Evolutionary conservation across 92 coral and sea anemone genomes (phyloP).

Genomic region (Bergia puertoricense): DNA sequence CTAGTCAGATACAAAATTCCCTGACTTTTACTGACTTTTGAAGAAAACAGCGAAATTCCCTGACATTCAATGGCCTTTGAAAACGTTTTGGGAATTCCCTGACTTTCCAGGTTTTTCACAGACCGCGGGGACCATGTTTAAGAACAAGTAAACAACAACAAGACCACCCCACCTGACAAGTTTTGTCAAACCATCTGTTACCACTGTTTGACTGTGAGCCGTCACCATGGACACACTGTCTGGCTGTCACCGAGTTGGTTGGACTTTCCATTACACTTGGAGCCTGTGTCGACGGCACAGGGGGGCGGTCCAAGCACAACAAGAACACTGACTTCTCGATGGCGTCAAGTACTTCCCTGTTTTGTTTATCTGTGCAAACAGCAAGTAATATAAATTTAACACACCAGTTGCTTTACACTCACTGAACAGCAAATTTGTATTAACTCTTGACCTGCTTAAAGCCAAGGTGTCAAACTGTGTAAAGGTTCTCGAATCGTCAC

Average conservation of each 20-base stretch:
- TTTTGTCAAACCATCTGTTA: conserved; percentile 97
- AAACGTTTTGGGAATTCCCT: too few species aligned
- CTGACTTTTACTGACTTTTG: too few species aligned
- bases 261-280: conserved; percentile 89
- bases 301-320: conserved; percentile 83
- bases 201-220: conserved; percentile 87
- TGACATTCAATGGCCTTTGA: too few species aligned
- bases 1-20: too few species aligned
- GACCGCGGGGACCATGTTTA: neutral
- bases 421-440: too few species aligned
- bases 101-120: too few species aligned
- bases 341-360: conserved; percentile 78
- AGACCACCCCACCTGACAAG: conserved; percentile 68
- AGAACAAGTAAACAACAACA: neutral
- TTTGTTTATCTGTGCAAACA: conserved; percentile 60
- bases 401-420: neutral
- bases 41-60: too few species aligned
- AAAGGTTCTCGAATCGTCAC: too few species aligned
- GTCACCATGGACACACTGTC: conserved; percentile 91
- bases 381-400: neutral
- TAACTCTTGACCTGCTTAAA: too few species aligned
- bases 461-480: too few species aligned
- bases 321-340: conserved; percentile 83
- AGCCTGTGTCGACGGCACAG: conserved; percentile 77
- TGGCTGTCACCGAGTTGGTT: conserved; percentile 78